phyloP scores from a whole-genome alignment of 2,113 vertebrate species.

The Tragulus kanchil region DNA sequence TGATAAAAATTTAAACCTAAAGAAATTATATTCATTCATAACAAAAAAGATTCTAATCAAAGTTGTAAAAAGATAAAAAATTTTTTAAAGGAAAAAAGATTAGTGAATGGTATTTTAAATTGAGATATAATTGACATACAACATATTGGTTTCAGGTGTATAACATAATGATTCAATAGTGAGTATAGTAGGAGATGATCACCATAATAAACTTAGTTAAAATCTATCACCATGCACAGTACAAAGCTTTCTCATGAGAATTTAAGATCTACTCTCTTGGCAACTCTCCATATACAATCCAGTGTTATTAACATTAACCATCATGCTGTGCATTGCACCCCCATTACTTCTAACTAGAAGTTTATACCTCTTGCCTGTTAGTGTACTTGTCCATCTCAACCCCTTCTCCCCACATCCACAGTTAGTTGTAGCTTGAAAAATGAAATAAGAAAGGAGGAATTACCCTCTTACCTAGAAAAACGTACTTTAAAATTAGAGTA shows the following conservation, averaged over 20 bases:
- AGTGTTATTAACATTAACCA: neutral
- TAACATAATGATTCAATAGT: neutral
- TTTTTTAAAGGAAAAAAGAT: no score
- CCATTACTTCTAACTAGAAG: neutral
- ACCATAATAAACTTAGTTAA: neutral
- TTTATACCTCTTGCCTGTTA: neutral
- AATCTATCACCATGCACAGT: neutral
- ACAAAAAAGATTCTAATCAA: no score
- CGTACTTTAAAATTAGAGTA: conserved; percentile 19
- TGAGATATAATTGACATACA: neutral
- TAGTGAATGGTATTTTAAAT: neutral
- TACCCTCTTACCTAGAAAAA: neutral
- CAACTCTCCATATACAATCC: neutral
- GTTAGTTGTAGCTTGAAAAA: neutral
- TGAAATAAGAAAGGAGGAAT: neutral
- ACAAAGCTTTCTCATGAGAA: neutral
- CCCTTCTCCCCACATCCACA: neutral
- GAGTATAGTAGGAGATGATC: neutral
- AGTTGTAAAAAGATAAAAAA: no score
- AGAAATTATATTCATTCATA: no score
- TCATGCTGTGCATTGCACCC: neutral
- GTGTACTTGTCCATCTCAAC: neutral
- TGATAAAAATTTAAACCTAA: neutral
- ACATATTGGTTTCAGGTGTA: neutral
- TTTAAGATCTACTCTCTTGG: neutral